Evolutionary conservation across 2,888 invertebrate species (phyloP).

Genomic region (Acanthosepion esculentum): DNA sequence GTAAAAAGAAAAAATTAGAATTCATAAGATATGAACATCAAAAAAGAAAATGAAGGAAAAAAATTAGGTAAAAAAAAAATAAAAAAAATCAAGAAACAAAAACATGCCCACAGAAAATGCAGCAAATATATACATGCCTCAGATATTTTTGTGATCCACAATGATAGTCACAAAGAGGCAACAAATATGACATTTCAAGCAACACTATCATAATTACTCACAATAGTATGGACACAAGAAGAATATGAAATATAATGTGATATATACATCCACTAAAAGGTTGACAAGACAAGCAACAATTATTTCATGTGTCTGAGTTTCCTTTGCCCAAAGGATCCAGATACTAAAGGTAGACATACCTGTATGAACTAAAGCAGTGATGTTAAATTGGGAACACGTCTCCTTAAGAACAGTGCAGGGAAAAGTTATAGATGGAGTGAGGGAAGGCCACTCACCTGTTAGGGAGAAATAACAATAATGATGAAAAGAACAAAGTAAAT

Average conservation of each 20-base stretch:
- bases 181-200: constrained; percentile 33
- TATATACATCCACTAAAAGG: neutral
- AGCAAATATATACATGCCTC: neutral
- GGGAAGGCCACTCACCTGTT: constrained; percentile 47
- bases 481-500: constrained; percentile 33
- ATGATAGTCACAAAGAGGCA: neutral
- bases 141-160: neutral
- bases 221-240: constrained; percentile 15
- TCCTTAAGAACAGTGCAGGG: constrained; percentile 45
- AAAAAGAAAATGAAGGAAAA: neutral
- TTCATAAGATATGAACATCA: neutral
- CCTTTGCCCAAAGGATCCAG: constrained; percentile 8
- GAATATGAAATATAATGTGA: neutral
- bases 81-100: neutral
- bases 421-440: constrained; percentile 47
- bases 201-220: neutral
- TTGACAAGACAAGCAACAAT: neutral
- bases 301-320: constrained; percentile 13
- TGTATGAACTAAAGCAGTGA: constrained; percentile 47
- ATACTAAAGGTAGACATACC: constrained; percentile 42
- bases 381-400: constrained; percentile 47
- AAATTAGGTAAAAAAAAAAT: no score
- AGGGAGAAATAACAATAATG: constrained; percentile 40
- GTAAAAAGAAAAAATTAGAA: no score
- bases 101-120: neutral